A percentile compares a stretch with the other conserved stretches of the same genome.
phyloP scores from a whole-genome alignment of 2,888 invertebrate genomes.

The Listrodromus nycthemerus region DNA sequence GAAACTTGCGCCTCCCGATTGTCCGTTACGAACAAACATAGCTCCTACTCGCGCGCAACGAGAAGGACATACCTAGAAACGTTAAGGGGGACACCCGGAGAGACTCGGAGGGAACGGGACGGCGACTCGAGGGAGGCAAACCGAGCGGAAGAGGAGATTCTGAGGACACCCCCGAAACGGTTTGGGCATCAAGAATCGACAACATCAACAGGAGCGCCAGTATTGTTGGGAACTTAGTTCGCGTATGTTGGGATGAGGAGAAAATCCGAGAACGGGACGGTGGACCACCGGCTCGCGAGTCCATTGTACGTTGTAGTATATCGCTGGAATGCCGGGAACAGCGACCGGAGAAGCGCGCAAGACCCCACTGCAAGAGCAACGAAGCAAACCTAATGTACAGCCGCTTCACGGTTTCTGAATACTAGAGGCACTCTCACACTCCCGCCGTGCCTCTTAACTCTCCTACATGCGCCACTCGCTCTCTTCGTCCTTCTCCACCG shows the following conservation, averaged over 20 bases:
- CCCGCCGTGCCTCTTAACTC: background rate
- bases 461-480: background rate
- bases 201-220: background rate
- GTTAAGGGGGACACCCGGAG: background rate
- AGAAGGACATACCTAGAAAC: background rate
- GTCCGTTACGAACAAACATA: background rate
- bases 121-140: background rate
- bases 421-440: slow-evolving; percentile 32
- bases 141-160: background rate
- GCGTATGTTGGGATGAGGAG: background rate
- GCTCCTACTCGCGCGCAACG: background rate
- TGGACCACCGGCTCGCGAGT: background rate
- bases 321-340: slow-evolving; percentile 30
- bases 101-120: background rate
- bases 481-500: background rate
- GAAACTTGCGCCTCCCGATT: background rate
- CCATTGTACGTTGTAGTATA: slow-evolving; percentile 20
- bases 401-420: slow-evolving; percentile 51
- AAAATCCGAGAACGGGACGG: slow-evolving; percentile 1
- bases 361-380: slow-evolving; percentile 25
- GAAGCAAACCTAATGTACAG: slow-evolving; percentile 52
- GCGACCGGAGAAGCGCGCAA: slow-evolving; percentile 6
- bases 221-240: background rate
- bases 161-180: background rate
- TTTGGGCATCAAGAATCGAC: slow-evolving; percentile 9